A percentile compares a stretch with the other conserved stretches of the same genome.
These are phyloP conservation scores for Ferrisia virgata DNA, from an alignment of 2,888 invertebrate genomes.

Conservation along the genomic window DNA sequence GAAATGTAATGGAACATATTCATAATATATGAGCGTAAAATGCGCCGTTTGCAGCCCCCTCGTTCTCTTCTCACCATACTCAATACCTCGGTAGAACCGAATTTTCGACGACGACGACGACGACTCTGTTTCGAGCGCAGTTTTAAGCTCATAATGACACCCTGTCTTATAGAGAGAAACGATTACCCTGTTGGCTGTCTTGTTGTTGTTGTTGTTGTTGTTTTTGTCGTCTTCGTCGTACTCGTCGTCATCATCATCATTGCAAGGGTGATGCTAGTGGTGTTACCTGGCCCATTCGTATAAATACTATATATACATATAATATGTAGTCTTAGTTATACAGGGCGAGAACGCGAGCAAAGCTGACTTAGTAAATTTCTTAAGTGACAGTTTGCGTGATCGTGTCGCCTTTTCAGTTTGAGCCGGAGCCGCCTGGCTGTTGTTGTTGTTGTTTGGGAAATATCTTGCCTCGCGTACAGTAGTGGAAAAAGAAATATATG, in stretches of 20 bases:
- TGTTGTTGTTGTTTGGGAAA: no score
- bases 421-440: no score
- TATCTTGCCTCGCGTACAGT: no score
- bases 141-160: constrained; percentile 10
- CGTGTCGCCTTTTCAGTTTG: constrained; percentile 5
- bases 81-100: background rate
- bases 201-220: background rate
- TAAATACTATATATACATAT: no score
- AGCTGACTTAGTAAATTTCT: background rate
- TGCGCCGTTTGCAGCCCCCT: background rate
- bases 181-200: background rate
- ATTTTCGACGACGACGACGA: no score
- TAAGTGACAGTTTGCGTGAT: constrained; percentile 26
- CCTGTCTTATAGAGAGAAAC: background rate
- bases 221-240: background rate
- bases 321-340: no score
- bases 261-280: no score
- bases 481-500: background rate
- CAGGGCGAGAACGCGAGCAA: no score
- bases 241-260: background rate
- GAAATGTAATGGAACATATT: background rate
- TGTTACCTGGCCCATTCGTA: background rate
- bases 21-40: constrained; percentile 18
- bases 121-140: background rate
- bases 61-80: background rate